Evolutionary conservation across 2,113 vertebrate species (phyloP).

Genomic region (Vireo altiloquus): DNA sequence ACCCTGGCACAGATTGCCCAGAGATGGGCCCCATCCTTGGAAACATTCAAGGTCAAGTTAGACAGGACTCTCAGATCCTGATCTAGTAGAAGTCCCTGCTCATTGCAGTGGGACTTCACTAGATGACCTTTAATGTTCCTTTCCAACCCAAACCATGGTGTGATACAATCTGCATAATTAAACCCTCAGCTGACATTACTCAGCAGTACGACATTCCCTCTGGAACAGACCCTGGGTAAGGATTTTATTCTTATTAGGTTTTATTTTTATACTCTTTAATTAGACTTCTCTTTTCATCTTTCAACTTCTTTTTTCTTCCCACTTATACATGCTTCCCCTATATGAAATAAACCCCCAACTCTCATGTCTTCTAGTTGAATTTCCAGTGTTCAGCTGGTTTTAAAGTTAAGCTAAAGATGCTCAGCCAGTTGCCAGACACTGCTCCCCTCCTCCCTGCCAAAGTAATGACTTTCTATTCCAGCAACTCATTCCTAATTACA

Average conservation of each 20-base stretch:
- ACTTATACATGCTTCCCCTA: neutral
- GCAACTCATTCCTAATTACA: neutral
- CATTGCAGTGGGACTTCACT: neutral
- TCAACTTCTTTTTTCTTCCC: neutral
- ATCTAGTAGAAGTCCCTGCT: neutral
- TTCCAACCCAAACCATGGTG: neutral
- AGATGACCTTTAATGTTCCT: neutral
- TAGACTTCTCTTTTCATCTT: neutral
- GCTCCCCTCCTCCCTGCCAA: neutral
- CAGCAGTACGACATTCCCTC: neutral
- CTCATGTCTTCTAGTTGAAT: neutral
- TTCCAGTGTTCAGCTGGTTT: neutral
- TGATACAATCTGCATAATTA: neutral
- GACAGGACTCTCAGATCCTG: neutral
- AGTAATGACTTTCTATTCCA: constrained; percentile 24
- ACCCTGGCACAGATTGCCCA: neutral
- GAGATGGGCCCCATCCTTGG: neutral
- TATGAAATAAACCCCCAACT: neutral
- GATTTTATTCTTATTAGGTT: neutral
- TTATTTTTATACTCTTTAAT: neutral
- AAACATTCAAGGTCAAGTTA: neutral
- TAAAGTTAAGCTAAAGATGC: neutral
- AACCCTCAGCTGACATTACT: neutral
- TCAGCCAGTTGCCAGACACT: neutral
- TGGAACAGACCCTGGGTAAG: neutral